phyloP scores from a whole-genome alignment of 2,888 invertebrate species.

The Acanthococcus lagerstroemiae region DNA sequence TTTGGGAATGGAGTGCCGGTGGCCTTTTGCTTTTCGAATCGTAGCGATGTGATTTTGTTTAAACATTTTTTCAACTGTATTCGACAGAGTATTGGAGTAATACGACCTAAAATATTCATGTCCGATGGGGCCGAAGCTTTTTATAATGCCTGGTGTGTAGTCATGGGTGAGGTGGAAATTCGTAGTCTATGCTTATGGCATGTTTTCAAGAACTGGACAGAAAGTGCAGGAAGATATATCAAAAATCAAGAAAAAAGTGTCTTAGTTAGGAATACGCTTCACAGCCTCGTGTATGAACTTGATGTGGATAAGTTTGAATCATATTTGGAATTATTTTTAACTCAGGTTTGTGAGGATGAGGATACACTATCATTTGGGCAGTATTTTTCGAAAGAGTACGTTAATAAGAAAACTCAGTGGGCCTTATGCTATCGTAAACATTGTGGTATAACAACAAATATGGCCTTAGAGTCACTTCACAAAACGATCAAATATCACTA shows the following conservation, averaged over 20 bases:
- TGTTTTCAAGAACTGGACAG: background rate
- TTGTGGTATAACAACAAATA: background rate
- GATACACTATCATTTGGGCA: background rate
- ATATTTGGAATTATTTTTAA: background rate
- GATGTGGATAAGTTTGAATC: background rate
- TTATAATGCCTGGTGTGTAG: background rate
- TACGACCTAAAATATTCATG: background rate
- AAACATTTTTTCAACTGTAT: background rate
- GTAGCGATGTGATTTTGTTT: background rate
- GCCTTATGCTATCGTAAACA: background rate
- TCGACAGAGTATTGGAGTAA: background rate
- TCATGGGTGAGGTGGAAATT: background rate
- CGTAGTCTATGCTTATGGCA: background rate
- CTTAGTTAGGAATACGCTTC: background rate
- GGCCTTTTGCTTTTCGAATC: background rate
- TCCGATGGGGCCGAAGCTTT: background rate
- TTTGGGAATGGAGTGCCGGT: conserved; percentile 1
- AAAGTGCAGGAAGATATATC: background rate
- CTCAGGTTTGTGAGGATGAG: background rate
- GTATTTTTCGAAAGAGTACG: background rate
- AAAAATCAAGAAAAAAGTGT: background rate
- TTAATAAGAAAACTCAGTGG: background rate
- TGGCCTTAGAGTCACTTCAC: background rate
- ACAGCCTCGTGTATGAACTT: background rate
- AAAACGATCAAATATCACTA: background rate